Evolutionary conservation across 2,888 invertebrate genomes (phyloP), one percentile per base, ranked within the genome.

Genomic region (Cheilosia soror): DNA sequence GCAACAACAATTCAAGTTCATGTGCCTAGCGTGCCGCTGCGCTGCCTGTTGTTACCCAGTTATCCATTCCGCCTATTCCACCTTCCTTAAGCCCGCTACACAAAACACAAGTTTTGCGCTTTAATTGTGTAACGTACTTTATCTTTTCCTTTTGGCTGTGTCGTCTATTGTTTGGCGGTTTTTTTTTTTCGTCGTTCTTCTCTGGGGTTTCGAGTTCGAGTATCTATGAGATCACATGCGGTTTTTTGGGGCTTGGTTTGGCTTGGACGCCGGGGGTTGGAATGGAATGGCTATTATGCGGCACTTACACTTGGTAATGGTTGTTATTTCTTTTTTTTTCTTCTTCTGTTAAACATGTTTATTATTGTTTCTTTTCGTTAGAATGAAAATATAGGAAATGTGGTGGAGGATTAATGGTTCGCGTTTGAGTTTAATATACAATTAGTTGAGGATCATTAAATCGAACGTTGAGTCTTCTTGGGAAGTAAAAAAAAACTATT

Each of bases 1-100:
- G 68, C 65, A 53, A 66, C 62, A 68, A 80, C 66, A 81, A 85
- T 85, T 85, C 85, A 85, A 85, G 85, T 85, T 85, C 85, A 85
- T 85, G 81, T 76, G 85, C 81, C 72, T 80, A 80, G 69, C 68
- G 72, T 80, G 72, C 76, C 63, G 85, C 57, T 85, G 84, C 62
- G 66, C 57, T 85, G 80, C 72, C 57, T 68, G 76, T 68, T 72
- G 63, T 85, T 80, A 72, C 76, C 71, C 69, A 79, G 73, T 71
- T 84, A 79, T 71, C 66, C 78, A 57, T 57, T 75, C 57, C 37
- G 20, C 53, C 65, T 81, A n/a, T 66, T 53, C 68, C 66, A 15
- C 15, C 49, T 60, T 40, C 62, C 51, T 37, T 7, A 20, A 9
- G 6, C 31, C 40, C 20, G n/a, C 57, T 33, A 57, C 40, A 72